Conservation (phyloP, 2,888 invertebrate species). For the Rhagium mordax region DNA sequence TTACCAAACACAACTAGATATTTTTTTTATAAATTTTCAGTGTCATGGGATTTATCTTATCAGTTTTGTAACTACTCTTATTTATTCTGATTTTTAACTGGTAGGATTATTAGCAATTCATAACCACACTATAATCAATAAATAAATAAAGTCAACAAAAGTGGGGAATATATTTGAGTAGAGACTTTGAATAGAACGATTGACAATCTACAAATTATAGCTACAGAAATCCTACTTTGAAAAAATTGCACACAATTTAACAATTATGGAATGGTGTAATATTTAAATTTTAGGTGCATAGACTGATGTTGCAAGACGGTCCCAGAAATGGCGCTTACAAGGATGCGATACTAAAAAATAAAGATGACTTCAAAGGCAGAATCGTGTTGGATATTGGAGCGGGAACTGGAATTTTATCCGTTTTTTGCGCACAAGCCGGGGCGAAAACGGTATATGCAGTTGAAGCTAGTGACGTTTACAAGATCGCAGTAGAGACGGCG, state of each 20-base stretch:
- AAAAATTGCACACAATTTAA: background rate
- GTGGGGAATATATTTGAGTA: background rate
- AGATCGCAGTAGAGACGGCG: constrained; percentile 77
- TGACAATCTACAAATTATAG: too few relatives aligned
- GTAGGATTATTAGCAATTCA: too few relatives aligned
- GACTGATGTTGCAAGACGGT: constrained; percentile 84
- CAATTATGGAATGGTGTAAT: background rate
- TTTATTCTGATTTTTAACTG: background rate
- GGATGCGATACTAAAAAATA: constrained; percentile 82
- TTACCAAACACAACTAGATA: background rate
- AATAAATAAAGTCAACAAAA: background rate
- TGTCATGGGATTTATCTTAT: background rate
- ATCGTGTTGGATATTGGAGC: constrained; percentile 89
- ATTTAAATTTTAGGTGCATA: constrained; percentile 77
- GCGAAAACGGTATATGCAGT: constrained; percentile 89
- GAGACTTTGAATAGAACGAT: background rate
- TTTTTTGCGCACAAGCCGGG: constrained; percentile 93
- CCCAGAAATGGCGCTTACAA: constrained; percentile 85
- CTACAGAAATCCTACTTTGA: too few relatives aligned
- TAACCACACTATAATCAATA: background rate
- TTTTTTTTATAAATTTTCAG: background rate
- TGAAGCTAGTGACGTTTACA: constrained; percentile 83
- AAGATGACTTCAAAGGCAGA: constrained; percentile 81
- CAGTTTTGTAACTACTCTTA: background rate
- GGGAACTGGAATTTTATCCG: constrained; percentile 90